phyloP scores from a whole-genome alignment of 2,797 vertebrate species.

The Enteromius treurensis region DNA sequence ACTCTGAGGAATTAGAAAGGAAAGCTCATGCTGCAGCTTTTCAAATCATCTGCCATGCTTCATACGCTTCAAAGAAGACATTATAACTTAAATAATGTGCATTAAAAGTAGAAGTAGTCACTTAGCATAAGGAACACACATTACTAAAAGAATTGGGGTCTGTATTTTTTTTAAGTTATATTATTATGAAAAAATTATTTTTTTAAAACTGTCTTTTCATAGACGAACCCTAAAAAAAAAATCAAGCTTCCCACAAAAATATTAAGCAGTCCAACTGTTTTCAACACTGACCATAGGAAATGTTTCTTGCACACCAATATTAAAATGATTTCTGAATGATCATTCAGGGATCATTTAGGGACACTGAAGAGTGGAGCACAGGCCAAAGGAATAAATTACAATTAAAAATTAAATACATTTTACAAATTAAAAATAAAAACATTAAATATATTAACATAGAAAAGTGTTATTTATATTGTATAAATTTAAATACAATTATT shows the following conservation, averaged over 20 bases:
- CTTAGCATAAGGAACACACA: neutral
- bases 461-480: neutral
- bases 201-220: neutral
- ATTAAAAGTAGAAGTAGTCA: conserved; percentile 1
- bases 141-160: neutral
- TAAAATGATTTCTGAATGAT: neutral
- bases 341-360: neutral
- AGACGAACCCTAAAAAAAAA: neutral
- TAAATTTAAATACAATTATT: too few relatives aligned
- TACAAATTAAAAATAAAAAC: too few relatives aligned
- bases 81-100: neutral
- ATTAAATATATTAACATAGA: neutral
- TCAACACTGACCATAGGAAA: neutral
- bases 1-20: conserved; percentile 3
- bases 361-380: neutral
- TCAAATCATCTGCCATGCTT: conserved; percentile 6
- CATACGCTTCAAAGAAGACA: neutral
- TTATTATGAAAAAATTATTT: neutral
- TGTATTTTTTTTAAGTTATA: neutral
- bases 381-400: neutral
- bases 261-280: neutral
- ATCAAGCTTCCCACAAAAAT: neutral
- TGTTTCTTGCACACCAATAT: neutral
- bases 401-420: too few relatives aligned
- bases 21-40: conserved; percentile 11